Evolutionary conservation across 2,113 vertebrate genomes (phyloP), one percentile per base, ranked within the genome.

Genomic region (Enhydra lutris): DNA sequence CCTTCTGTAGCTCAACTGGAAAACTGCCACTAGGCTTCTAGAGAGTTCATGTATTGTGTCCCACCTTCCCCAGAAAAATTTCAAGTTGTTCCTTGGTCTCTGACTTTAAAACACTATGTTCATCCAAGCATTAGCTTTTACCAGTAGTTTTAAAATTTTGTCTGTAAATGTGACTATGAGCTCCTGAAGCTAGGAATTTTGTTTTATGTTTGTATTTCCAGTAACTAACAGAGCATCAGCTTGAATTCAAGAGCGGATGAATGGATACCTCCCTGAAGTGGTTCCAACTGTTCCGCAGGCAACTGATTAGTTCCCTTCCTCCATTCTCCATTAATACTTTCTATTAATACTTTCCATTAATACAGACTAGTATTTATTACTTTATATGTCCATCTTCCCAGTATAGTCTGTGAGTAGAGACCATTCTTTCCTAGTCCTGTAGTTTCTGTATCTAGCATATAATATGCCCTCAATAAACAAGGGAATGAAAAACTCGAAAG

Each of bases 401-500:
- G 18, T 36, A 59, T 17, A 61, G 29, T 74, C 57, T 81, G 29
- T 63, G 69, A 87, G 3, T 55, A 91, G 76, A 94, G 65, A 87
- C 34, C 47, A 52, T 59, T 47, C 4, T 45, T 88, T 59, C 17
- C 69, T 80, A 31, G 73, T 76, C 24, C 34, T 91, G 24, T 73
- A 57, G 47, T 65, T 80, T 88, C 36, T 82, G 26, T 26, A 34
- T 15, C n/a, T 39, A 39, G 31, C 45, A 65, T 26, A 12, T 26
- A 91, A 55, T 45, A 91, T 42, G 71, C 26, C 29, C 21, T 71
- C 91, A 47, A 14, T 31, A 65, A 76, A 36, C n/a, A 45, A 78
- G 69, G 39, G 36, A 94, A 80, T 61, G 36, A 82, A 94, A 91
- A 94, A 65, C 50, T 96, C 39, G 24, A 86, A 94, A 86, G 36